Base-by-base conservation (phyloP, 1,140 invertebrate species). In the Gonioctena quinquepunctata region DNA sequence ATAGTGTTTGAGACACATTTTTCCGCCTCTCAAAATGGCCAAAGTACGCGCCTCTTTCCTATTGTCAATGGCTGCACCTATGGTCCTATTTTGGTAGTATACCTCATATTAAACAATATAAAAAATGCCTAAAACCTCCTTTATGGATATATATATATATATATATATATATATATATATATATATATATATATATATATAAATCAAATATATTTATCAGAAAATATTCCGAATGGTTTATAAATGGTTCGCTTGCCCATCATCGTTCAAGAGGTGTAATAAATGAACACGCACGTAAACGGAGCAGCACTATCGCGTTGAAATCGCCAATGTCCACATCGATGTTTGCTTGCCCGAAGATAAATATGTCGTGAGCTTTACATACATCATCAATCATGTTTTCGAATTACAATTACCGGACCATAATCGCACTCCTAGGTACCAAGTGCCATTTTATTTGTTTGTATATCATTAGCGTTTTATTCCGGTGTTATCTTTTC, bases 381-480 rank as follows among this genome's bases (percentile, higher is more conserved):
- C 52, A 56, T 56, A 23, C 52, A 56, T 18, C 16, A 56, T 56
- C 52, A 56, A 56, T 56, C 52, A 56, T 56, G 52, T 56, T 21
- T 56, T 56, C 13, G 21, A 19, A 56, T 23, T 42, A 42, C 33
- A 42, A 42, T 42, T 42, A 42, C 7, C 21, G 16, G 19, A 8
- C 22, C 52, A 11, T 21, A 56, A 56, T 56, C 21, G 22, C 22
- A 56, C 18, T 21, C 11, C 22, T 56, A 19, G 21, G 21, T 56
- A 3, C 4, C 11, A 42, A 42, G 33, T 42, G 33, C 1, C 33
- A 56, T 18, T 56, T 56, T 56, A 56, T 56, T 56, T 56, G 8
- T 56, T 8, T 56, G 18, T 7, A 19, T 19, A 19, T 56, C 52
- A 23, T 56, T 56, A 56, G n/a, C 52, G 13, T 56, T 56, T 56